Conservation (phyloP, 1,140 invertebrate genomes). For the Drosophila pandora region DNA sequence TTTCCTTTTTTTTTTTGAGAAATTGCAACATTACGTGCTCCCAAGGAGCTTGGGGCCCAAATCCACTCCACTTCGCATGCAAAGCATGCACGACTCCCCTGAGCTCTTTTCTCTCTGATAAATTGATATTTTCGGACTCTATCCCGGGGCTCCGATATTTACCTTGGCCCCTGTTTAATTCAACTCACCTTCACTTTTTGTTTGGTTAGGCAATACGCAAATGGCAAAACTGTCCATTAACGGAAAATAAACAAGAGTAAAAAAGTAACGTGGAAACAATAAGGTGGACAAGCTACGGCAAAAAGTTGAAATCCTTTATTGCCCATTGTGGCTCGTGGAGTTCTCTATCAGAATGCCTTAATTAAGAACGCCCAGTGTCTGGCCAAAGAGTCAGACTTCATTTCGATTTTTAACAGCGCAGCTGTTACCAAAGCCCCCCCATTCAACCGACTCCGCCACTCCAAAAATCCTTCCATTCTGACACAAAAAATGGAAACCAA, state of each 20-base stretch:
- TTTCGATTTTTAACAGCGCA: conserved; percentile 61
- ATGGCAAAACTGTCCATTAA: conserved; percentile 64
- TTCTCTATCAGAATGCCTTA: conserved; percentile 74
- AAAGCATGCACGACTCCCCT: conserved; percentile 62
- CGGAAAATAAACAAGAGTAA: conserved; percentile 31
- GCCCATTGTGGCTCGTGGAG: conserved; percentile 52
- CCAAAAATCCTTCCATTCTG: conserved; percentile 7
- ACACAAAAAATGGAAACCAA: conserved; percentile 58
- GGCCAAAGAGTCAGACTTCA: conserved; percentile 55
- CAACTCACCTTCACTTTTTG: conserved; percentile 5
- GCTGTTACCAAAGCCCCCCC: conserved; percentile 47
- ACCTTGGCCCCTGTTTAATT: conserved; percentile 24
- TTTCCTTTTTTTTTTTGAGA: conserved; percentile 44
- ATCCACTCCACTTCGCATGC: conserved; percentile 58
- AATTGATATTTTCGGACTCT: conserved; percentile 72
- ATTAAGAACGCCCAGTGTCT: conserved; percentile 67
- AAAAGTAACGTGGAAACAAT: conserved; percentile 27
- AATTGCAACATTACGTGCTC: conserved; percentile 72
- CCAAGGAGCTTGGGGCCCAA: conserved; percentile 6
- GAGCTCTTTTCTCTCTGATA: conserved; percentile 52
- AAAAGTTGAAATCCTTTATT: conserved; percentile 66
- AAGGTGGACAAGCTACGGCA: conserved; percentile 25
- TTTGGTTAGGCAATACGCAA: conserved; percentile 52
- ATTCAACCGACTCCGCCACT: conserved; percentile 28
- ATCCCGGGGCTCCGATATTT: conserved; percentile 46